Evolutionary conservation across 2,888 invertebrate genomes (phyloP).

Genomic region (Eretmocerus hayati): DNA sequence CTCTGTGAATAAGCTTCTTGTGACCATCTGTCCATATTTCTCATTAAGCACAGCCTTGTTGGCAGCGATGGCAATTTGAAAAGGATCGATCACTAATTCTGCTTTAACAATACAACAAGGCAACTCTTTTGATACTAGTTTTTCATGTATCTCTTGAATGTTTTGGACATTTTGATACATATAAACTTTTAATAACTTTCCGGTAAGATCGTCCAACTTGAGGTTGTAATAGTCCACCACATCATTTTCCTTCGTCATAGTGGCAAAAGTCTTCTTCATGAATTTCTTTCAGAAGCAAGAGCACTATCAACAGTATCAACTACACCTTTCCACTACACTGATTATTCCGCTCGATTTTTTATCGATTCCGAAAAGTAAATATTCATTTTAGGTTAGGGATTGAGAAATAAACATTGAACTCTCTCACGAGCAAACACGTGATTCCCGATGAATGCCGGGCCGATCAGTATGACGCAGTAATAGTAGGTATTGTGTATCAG

Average conservation of each 20-base stretch:
- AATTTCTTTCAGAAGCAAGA: too few relatives aligned
- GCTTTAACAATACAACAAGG: conserved; percentile 60
- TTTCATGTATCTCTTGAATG: conserved; percentile 50
- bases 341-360: neutral
- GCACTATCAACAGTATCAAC: too few relatives aligned
- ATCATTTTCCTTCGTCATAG: neutral
- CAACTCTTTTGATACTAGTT: conserved; percentile 53
- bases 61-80: conserved; percentile 59
- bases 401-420: too few relatives aligned
- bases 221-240: conserved; percentile 26
- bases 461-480: too few relatives aligned
- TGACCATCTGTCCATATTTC: conserved; percentile 50
- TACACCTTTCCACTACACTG: neutral
- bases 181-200: conserved; percentile 48
- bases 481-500: too few relatives aligned
- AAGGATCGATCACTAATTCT: conserved; percentile 54
- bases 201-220: conserved; percentile 47
- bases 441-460: too few relatives aligned
- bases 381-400: too few relatives aligned
- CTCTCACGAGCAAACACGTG: too few relatives aligned
- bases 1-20: conserved; percentile 59
- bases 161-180: conserved; percentile 54
- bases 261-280: too few relatives aligned
- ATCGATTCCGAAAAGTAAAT: too few relatives aligned
- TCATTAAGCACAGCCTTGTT: conserved; percentile 57